A percentile compares a stretch with the other conserved stretches of the same genome.
phyloP scores from a whole-genome alignment of 2,113 vertebrate species.

The Promerops cafer region DNA sequence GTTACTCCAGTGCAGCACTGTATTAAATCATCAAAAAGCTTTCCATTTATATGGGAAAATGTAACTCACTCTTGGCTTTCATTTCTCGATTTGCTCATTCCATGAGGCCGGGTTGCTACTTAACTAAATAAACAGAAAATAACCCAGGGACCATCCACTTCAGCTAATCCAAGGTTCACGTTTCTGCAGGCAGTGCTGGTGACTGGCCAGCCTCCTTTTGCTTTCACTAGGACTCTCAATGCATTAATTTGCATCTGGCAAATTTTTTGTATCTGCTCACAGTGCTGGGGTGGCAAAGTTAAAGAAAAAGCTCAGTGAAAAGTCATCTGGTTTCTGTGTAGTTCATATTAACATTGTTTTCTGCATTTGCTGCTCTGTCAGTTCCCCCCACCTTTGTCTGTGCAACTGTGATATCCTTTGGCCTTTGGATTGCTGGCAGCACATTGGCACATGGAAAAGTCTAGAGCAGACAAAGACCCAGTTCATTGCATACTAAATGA shows the following conservation, averaged over 20 bases:
- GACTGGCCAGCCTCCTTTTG: not conserved
- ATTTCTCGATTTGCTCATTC: slow-evolving; percentile 6
- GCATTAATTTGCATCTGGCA: not conserved
- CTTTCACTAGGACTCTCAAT: not conserved
- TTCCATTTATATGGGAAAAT: slow-evolving; percentile 36
- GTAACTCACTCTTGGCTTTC: slow-evolving; percentile 30
- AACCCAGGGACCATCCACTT: not conserved
- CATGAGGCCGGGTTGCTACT: slow-evolving; percentile 27
- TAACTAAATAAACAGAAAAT: slow-evolving; percentile 44
- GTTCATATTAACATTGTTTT: not conserved
- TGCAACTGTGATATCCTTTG: not conserved
- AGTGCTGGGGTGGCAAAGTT: not conserved
- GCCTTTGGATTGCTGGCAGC: not conserved
- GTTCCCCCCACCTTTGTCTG: not conserved
- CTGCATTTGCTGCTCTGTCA: not conserved
- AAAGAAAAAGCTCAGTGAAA: not conserved
- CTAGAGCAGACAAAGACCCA: not conserved
- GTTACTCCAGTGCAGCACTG: not conserved
- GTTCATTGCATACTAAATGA: not conserved
- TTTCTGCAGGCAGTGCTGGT: not conserved
- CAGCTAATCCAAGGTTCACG: not conserved
- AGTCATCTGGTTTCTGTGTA: not conserved
- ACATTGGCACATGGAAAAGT: not conserved
- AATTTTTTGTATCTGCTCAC: not conserved
- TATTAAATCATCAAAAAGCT: slow-evolving; percentile 40